Base-by-base conservation (phyloP, 2,888 invertebrate genomes). In the Perizoma affinitatum region DNA sequence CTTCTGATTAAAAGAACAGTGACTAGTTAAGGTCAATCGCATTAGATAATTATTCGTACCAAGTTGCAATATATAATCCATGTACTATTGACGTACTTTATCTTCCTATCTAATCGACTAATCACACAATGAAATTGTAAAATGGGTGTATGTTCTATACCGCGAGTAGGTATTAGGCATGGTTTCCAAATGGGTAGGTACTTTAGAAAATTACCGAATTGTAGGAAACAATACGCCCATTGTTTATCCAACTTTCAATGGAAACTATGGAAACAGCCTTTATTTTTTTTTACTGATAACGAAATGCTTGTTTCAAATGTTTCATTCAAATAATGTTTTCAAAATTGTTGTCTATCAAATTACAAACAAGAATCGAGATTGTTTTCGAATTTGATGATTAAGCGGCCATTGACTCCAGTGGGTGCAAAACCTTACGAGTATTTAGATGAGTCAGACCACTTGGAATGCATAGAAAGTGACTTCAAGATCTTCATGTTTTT, bases 1-100 rank as follows among this genome's bases (percentile, higher is more conserved):
- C 33, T 53, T 42, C 22, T 48, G 36, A 52, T 44, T 33, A 10
- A 58, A 57, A 47, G 45, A 54, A 44, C 34, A 48, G 51, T 51
- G 58, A 50, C 58, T 53, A 53, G 58, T 65, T 58, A 58, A 66
- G 59, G 54, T 65, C 59, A 56, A 38, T 63, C 50, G 61, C 58
- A 49, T 41, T 46, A 55, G 60, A 61, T 62, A 67, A 49, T n/a
- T 38, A 53, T n/a, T 11, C 43, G 57, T 52, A 48, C 58, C 40
- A 57, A 58, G 54, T 46, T 66, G 59, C 55, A 51, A 53, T 38
- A 11, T 33, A 11, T 60, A 59, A 63, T 63, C 66, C 61, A 52
- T 46, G 48, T 47, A 60, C 50, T 59, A 66, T 65, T 67, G 66
- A 67, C 68, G 70, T 61, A 67, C 33, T 47, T 63, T 67, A 68